phyloP scores from a whole-genome alignment of 2,113 vertebrate species.

The Brachyhypopomus gauderio region DNA sequence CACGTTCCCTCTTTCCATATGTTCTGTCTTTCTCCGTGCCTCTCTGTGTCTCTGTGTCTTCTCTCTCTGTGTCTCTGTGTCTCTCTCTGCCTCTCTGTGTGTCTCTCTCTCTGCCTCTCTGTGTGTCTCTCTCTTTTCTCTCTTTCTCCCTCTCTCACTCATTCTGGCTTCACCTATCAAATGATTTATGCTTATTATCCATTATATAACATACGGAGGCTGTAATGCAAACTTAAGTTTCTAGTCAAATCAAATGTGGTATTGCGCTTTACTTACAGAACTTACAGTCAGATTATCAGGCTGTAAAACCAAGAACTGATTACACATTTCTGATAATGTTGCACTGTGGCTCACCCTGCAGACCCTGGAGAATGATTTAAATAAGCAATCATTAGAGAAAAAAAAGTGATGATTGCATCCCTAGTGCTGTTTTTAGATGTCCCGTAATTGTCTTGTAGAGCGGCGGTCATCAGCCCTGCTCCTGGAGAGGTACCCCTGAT shows the following conservation, averaged over 20 bases:
- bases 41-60: no score
- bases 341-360: neutral
- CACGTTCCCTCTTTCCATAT: constrained; percentile 28
- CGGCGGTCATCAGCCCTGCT: no score
- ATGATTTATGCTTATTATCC: neutral
- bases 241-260: neutral
- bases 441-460: no score
- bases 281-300: neutral
- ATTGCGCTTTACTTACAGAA: neutral
- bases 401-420: no score
- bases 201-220: neutral
- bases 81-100: neutral
- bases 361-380: no score
- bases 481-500: no score
- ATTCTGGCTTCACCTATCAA: neutral
- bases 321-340: neutral
- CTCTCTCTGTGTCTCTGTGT: neutral
- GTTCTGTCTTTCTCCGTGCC: constrained; percentile 6
- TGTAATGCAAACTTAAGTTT: neutral
- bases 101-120: neutral
- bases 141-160: neutral
- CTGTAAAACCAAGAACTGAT: neutral
- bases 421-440: no score
- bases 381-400: no score
- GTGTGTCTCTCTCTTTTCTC: neutral